These are phyloP conservation scores for Engraulis encrasicolus DNA, from an alignment of 2,113 vertebrate genomes.

Conservation along the genomic window DNA sequence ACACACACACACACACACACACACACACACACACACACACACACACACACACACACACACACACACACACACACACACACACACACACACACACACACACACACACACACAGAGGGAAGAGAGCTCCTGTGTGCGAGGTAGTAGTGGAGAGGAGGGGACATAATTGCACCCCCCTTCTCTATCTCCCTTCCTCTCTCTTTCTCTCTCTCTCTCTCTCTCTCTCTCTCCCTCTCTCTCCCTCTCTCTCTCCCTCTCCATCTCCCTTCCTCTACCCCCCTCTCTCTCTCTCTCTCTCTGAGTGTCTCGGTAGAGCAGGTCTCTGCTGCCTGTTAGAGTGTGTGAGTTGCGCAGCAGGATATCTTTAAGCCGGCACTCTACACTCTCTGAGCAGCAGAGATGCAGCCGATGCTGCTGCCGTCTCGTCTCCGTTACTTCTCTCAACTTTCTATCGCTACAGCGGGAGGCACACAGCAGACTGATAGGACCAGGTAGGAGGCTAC, in stretches of 20 bases:
- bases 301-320: too few relatives aligned
- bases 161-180: constrained; percentile 32
- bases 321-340: too few relatives aligned
- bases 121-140: constrained; percentile 43
- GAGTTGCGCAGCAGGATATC: too few relatives aligned
- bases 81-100: constrained; percentile 25
- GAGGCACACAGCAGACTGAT: neutral
- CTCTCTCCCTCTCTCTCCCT: neutral
- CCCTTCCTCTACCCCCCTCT: too few relatives aligned
- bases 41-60: too few relatives aligned
- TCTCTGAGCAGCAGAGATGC: neutral
- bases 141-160: constrained; percentile 19
- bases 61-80: too few relatives aligned
- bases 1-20: constrained; percentile 23
- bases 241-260: neutral
- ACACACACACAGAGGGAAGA: constrained; percentile 52
- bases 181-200: neutral
- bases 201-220: neutral
- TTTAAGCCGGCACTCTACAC: too few relatives aligned
- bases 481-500: too few relatives aligned
- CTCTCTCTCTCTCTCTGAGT: too few relatives aligned
- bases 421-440: neutral
- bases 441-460: neutral
- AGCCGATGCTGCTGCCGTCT: neutral
- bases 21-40: neutral